Evolutionary conservation across 1,140 invertebrate genomes (phyloP).

Genomic region (Periplaneta americana): DNA sequence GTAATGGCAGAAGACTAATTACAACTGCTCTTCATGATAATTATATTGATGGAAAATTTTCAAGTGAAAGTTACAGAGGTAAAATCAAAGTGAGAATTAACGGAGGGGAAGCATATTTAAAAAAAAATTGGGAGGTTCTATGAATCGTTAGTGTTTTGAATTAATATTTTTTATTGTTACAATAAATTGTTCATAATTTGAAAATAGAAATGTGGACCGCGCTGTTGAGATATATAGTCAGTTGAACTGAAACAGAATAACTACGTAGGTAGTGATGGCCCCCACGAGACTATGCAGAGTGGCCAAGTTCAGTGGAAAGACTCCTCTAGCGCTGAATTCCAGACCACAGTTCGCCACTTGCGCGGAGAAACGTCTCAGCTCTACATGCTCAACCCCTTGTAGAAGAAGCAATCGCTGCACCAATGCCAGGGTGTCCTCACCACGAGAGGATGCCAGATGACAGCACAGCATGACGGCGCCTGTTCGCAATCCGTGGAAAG

Average conservation of each 20-base stretch:
- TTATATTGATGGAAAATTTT: no score
- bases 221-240: no score
- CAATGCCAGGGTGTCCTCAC: background rate
- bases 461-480: background rate
- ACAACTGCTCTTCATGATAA: no score
- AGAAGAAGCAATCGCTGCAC: background rate
- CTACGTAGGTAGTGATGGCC: background rate
- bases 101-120: no score
- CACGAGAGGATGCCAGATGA: background rate
- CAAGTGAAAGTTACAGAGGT: no score
- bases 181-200: no score
- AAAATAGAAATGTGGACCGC: no score
- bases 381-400: background rate
- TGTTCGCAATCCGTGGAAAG: background rate
- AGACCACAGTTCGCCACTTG: background rate
- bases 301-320: background rate
- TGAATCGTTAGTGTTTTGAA: no score
- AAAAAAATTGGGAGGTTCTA: no score
- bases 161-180: no score
- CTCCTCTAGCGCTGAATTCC: background rate
- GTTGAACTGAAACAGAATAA: background rate
- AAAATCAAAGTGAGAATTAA: no score
- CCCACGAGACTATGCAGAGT: background rate
- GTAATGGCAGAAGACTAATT: no score
- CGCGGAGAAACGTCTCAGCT: background rate